Evolutionary conservation across 1,140 invertebrate genomes (phyloP), one percentile per base, ranked within the genome.

Genomic region (Ceratina calcarata): DNA sequence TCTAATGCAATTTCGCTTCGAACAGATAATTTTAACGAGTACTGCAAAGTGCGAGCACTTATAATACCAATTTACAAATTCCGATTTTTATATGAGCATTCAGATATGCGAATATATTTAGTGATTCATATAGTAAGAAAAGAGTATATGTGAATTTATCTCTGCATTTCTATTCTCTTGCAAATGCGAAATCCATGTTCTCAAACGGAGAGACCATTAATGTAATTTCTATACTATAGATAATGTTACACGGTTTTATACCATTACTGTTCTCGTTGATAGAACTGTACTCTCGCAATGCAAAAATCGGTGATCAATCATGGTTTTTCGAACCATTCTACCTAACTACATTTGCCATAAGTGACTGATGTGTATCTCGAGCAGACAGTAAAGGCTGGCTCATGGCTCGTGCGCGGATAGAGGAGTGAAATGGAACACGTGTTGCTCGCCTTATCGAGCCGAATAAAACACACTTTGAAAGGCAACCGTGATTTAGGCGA

Each of bases 371-470:
- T 71, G 37, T 71, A 45, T 45, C 32, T 58, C 37, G 37, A 45
- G 10, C 37, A 45, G 37, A 45, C 37, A 71, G 32, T 22, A 71
- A 20, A 15, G n/a, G 37, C 37, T 45, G 37, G 37, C 37, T 45
- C 37, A 10, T 45, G 15, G 32, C 32, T 45, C 20, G 13, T 45
- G 32, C 55, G 55, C 69, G 32, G 20, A 60, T 71, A 58, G 32
- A 68, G 49, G 20, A 12, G 24, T 60, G 18, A 58, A 71, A 45
- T 60, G 32, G 55, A 60, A 60, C 69, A 71, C 69, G 32, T 71
- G 69, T 71, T 71, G 55, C 69, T 20, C 20, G 32, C 2, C 69
- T 71, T 71, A 71, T 71, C 69, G 55, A 45, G 15, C 13, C 16
- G 68, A 58, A 58, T 70, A 20, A 70, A 57, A 60, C 20, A 12